Base-by-base conservation (phyloP, 2,888 invertebrate genomes). In the Auanema freiburgensis region DNA sequence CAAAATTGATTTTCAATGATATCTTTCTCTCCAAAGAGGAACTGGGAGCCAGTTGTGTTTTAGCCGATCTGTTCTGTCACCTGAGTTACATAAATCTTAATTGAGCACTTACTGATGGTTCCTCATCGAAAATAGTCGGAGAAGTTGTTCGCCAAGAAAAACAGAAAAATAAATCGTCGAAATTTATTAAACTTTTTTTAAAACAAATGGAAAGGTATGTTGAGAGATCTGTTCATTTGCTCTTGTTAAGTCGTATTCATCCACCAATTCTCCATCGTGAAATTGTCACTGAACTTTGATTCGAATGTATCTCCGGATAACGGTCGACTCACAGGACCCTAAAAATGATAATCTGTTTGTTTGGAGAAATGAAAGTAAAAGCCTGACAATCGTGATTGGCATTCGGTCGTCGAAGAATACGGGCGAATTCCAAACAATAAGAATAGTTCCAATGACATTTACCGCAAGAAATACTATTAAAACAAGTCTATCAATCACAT, bases 401-500 rank as follows among this genome's bases (percentile, higher is more conserved):
- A 71, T 66, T 11, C 76, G 59, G 16, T 67, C 58, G 63, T 81
- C 81, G 50, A 72, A 73, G 21, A 81, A 63, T 1, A 67, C 66
- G 0, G 82, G 81, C 6, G 82, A 76, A 41, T 74, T 77, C 40
- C 66, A 60, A n/a, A 82, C 57, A 33, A 83, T 80, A 23, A 79
- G 49, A 42, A 73, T 59, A 2, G 80, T 79, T 24, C 81, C 83
- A 23, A 62, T 66, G 16, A 82, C 50, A 57, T 79, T 79, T 43
- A 74, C 67, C 11, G 76, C 55, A 12, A 75, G 69, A 66, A 83
- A 83, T 33, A 82, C 63, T 33, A 82, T 81, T 18, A 83, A 61
- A 33, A 83, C 65, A 2, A 81, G 65, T 2, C 83, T 69, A 62
- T 83, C 83, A 51, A 81, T 73, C 24, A 83, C 82, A 69, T 82